Evolutionary conservation across 1,140 invertebrate genomes (phyloP).

Genomic region (Aporrectodea caliginosa): DNA sequence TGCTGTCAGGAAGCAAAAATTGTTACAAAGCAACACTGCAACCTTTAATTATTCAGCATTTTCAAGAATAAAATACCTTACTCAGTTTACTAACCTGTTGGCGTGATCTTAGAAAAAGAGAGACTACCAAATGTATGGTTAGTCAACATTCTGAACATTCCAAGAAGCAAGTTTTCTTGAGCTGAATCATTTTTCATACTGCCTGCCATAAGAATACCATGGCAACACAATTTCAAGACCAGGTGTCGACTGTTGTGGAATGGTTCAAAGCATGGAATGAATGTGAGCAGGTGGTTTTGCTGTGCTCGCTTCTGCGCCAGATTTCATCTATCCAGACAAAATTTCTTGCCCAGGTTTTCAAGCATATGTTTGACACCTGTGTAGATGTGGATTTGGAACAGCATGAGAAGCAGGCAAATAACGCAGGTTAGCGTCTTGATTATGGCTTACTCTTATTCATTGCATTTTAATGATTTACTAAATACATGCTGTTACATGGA

Average conservation of each 20-base stretch:
- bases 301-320: slow-evolving; percentile 77
- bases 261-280: slow-evolving; percentile 87
- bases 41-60: too few relatives aligned
- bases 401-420: slow-evolving; percentile 17
- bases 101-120: too few relatives aligned
- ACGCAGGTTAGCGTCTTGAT: slow-evolving; percentile 5
- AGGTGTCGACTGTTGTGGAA: slow-evolving; percentile 73
- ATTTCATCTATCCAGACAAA: slow-evolving; percentile 69
- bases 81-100: too few relatives aligned
- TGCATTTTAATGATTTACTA: neutral
- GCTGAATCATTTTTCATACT: too few relatives aligned
- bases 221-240: slow-evolving; percentile 68
- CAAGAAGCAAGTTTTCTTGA: too few relatives aligned
- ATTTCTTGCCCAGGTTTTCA: slow-evolving; percentile 60
- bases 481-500: too few relatives aligned
- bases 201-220: neutral
- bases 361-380: slow-evolving; percentile 54
- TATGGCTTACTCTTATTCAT: neutral
- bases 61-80: too few relatives aligned
- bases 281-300: slow-evolving; percentile 82
- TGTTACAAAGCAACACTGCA: too few relatives aligned
- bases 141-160: too few relatives aligned
- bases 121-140: too few relatives aligned
- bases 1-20: too few relatives aligned
- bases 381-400: slow-evolving; percentile 5